These are phyloP conservation scores for Penaeus japonicus DNA, from an alignment of 1,140 invertebrate species.

Conservation along the genomic window DNA sequence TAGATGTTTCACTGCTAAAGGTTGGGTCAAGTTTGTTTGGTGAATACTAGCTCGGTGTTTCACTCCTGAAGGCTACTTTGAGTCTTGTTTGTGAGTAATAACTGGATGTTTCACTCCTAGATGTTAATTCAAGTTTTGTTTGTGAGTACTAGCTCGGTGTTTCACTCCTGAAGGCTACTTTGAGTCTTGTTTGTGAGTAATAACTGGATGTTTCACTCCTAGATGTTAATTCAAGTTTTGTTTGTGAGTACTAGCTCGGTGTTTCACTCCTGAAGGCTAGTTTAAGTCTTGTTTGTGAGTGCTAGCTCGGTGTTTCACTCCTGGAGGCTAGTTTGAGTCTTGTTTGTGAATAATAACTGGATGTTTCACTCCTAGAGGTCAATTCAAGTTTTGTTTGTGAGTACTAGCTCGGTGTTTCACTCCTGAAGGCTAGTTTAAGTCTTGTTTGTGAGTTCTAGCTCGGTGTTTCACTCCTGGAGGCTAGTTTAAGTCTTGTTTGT, in stretches of 20 bases:
- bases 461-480: slow-evolving; percentile 4
- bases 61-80: background rate
- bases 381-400: background rate
- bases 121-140: background rate
- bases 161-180: background rate
- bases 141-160: background rate
- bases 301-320: slow-evolving; percentile 3
- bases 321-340: background rate
- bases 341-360: background rate
- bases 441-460: background rate
- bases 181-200: slow-evolving; percentile 2
- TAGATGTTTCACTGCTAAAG: background rate
- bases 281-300: background rate
- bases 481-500: slow-evolving; percentile 7
- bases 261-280: slow-evolving; percentile 12
- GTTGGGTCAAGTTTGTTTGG: slow-evolving; percentile 8
- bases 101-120: background rate
- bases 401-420: slow-evolving; percentile 2
- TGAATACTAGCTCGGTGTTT: background rate
- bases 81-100: background rate
- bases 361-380: background rate
- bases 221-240: background rate
- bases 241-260: background rate
- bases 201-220: slow-evolving; percentile 17
- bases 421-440: slow-evolving; percentile 19